phyloP scores from a whole-genome alignment of 2,888 invertebrate genomes.

The Machimus rusticus region DNA sequence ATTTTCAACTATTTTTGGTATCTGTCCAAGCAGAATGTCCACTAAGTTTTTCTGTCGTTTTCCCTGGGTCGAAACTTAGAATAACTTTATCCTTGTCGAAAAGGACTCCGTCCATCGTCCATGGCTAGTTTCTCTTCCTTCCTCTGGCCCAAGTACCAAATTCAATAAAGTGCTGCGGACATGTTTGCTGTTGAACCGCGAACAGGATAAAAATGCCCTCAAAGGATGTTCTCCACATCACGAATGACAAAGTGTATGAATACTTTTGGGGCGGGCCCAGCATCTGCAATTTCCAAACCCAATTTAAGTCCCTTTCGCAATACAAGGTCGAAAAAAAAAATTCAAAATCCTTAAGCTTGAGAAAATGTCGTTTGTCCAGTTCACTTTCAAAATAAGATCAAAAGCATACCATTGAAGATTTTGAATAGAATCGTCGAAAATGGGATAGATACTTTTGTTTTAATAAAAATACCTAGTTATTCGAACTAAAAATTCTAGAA shows the following conservation, averaged over 20 bases:
- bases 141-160: background rate
- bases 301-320: background rate
- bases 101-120: background rate
- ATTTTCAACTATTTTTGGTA: background rate
- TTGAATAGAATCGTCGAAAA: background rate
- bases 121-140: background rate
- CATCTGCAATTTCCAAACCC: background rate
- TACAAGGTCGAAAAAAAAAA: background rate
- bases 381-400: background rate
- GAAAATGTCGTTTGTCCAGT: background rate
- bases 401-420: background rate
- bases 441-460: too few species aligned
- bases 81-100: background rate
- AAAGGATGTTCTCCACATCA: background rate
- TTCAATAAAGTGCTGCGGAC: background rate
- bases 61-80: background rate
- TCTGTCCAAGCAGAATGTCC: background rate
- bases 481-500: too few species aligned
- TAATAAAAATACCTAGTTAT: too few species aligned
- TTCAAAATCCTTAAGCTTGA: background rate
- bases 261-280: background rate
- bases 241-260: background rate
- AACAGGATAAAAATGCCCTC: background rate
- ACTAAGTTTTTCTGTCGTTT: background rate
- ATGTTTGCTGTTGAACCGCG: background rate